These are phyloP conservation scores for Isaurus tuberculatus DNA, from an alignment of 92 coral and sea anemone genomes.

Conservation along the genomic window DNA sequence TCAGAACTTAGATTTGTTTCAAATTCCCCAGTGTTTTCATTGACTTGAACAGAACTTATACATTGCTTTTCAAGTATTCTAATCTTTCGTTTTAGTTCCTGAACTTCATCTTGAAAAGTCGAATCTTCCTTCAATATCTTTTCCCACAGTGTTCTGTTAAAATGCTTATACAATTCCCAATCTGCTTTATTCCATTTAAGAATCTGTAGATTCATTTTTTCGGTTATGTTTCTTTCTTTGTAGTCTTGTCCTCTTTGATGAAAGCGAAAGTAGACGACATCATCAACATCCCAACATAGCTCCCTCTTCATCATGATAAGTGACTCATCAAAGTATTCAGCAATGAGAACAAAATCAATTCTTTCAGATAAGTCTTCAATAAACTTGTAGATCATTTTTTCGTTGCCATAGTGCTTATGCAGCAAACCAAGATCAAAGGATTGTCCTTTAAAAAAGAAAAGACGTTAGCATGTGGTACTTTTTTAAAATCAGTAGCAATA, in stretches of 20 bases:
- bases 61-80: too few species aligned
- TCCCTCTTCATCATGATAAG: constrained; percentile 80
- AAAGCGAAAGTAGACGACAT: constrained; percentile 70
- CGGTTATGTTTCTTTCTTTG: constrained; percentile 65
- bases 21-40: too few species aligned
- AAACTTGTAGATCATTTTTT: constrained; percentile 52
- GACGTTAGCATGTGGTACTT: not conserved
- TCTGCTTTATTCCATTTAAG: constrained; percentile 81
- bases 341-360: constrained; percentile 79
- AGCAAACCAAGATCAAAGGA: constrained; percentile 81
- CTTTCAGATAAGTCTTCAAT: constrained; percentile 71
- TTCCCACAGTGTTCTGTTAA: constrained; percentile 88
- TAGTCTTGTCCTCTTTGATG: constrained; percentile 70
- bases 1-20: too few species aligned
- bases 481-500: not conserved
- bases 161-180: constrained; percentile 69
- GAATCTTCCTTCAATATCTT: constrained; percentile 64
- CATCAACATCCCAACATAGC: constrained; percentile 90
- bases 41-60: too few species aligned
- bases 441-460: constrained; percentile 65
- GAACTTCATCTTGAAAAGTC: constrained; percentile 47
- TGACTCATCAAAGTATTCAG: constrained; percentile 91
- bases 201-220: constrained; percentile 69
- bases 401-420: constrained; percentile 65
- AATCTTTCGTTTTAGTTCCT: constrained; percentile 4